A percentile compares a stretch with the other conserved stretches of the same genome.
phyloP scores from a whole-genome alignment of 1,140 invertebrate species.

The Oryzaephilus surinamensis region DNA sequence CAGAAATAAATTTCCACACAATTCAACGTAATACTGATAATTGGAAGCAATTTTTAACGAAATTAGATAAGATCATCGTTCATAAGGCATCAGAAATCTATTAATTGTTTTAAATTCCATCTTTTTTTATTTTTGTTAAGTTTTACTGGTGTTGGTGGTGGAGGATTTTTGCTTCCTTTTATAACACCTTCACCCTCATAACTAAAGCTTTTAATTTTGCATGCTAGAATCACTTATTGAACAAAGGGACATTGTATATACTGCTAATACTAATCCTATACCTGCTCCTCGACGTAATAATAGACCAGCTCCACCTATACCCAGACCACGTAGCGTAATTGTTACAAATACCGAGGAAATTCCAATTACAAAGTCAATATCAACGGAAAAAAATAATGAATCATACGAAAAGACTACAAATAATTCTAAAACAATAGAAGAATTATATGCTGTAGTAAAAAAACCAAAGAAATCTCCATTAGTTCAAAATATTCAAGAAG shows the following conservation, averaged over 20 bases:
- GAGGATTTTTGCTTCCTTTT: too few relatives aligned
- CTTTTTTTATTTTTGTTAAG: not conserved
- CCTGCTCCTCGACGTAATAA: constrained; percentile 19
- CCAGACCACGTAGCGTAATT: constrained; percentile 14
- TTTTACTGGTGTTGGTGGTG: constrained; percentile 4
- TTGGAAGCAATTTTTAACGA: constrained; percentile 22
- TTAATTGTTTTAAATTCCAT: not conserved
- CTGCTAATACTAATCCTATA: constrained; percentile 20
- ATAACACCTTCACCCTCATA: too few relatives aligned
- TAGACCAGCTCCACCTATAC: constrained; percentile 15
- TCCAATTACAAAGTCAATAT: constrained; percentile 10
- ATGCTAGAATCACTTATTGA: constrained; percentile 24
- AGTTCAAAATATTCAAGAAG: too few relatives aligned
- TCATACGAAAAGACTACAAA: not conserved
- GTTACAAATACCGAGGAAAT: constrained; percentile 2
- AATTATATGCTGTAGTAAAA: too few relatives aligned
- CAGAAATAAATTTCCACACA: too few relatives aligned
- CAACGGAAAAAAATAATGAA: constrained; percentile 4
- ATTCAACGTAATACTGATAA: constrained; percentile 19
- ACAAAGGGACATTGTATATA: constrained; percentile 6
- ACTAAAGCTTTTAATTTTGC: constrained; percentile 33
- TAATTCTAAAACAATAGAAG: constrained; percentile 3
- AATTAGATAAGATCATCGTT: constrained; percentile 23
- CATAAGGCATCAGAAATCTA: constrained; percentile 16
- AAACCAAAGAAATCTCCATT: too few relatives aligned